These are phyloP conservation scores for Leptinotarsa rubiginosa DNA, from an alignment of 2,888 invertebrate genomes.

Conservation along the genomic window DNA sequence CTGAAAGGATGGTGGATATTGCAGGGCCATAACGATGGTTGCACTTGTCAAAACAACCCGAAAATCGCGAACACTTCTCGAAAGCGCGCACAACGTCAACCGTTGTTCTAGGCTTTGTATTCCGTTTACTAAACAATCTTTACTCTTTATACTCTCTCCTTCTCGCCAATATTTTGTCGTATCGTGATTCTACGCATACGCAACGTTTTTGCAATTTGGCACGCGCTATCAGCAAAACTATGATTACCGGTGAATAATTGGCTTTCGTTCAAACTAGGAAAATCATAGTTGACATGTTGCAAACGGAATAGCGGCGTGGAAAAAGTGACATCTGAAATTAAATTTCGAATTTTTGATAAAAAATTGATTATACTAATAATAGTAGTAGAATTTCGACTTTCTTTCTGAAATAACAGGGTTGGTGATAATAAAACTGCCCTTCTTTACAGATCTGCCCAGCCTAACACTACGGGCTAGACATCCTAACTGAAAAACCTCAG, in stretches of 20 bases:
- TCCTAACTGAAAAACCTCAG: no score
- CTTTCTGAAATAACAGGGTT: no score
- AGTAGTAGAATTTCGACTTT: no score
- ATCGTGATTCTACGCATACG: constrained; percentile 45
- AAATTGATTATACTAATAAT: no score
- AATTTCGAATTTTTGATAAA: no score
- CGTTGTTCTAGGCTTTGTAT: constrained; percentile 35
- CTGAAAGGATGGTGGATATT: constrained; percentile 52
- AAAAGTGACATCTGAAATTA: no score
- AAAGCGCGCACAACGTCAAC: constrained; percentile 16
- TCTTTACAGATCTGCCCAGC: no score
- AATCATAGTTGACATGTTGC: no score
- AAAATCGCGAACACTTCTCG: constrained; percentile 22
- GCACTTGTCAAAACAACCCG: constrained; percentile 18
- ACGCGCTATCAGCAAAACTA: constrained; percentile 18
- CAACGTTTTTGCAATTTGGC: constrained; percentile 28
- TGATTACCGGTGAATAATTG: constrained; percentile 5
- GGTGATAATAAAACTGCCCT: no score
- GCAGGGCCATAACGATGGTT: constrained; percentile 54
- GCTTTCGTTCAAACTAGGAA: neutral
- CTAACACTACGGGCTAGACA: no score
- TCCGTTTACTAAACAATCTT: constrained; percentile 37
- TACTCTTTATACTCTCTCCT: constrained; percentile 40
- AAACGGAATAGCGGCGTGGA: no score
- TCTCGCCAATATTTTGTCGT: constrained; percentile 32